These are phyloP conservation scores for Zapornia atra DNA, from an alignment of 2,113 vertebrate genomes.

Conservation along the genomic window DNA sequence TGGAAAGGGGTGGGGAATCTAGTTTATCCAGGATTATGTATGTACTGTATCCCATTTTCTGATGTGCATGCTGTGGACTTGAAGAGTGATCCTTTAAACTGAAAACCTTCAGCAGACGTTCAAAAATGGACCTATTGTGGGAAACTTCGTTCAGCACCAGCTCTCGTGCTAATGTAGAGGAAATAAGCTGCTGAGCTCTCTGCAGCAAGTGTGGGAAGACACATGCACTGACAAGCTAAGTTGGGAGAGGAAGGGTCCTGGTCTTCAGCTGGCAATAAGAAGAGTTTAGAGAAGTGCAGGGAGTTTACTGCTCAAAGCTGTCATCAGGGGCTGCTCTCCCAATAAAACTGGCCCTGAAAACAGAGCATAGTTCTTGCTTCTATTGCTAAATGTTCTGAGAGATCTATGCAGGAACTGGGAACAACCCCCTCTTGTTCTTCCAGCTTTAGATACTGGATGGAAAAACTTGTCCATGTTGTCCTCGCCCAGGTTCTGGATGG, in stretches of 20 bases:
- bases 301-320: not conserved
- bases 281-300: not conserved
- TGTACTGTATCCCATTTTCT: not conserved
- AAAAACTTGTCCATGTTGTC: not conserved
- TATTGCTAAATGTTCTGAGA: not conserved
- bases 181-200: not conserved
- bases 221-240: not conserved
- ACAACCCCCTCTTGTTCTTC: not conserved
- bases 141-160: not conserved
- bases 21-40: slow-evolving; percentile 58
- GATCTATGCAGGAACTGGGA: not conserved
- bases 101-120: not conserved
- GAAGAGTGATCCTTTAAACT: not conserved
- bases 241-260: not conserved
- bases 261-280: not conserved
- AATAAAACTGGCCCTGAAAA: not conserved
- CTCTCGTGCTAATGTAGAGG: not conserved
- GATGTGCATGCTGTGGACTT: not conserved
- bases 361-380: not conserved
- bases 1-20: slow-evolving; percentile 31
- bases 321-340: not conserved
- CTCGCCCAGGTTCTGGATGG: not conserved
- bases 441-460: not conserved
- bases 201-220: not conserved
- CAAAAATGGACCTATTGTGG: not conserved